Conservation (phyloP, 2,888 invertebrate genomes). For the Drymonia ruficornis region DNA sequence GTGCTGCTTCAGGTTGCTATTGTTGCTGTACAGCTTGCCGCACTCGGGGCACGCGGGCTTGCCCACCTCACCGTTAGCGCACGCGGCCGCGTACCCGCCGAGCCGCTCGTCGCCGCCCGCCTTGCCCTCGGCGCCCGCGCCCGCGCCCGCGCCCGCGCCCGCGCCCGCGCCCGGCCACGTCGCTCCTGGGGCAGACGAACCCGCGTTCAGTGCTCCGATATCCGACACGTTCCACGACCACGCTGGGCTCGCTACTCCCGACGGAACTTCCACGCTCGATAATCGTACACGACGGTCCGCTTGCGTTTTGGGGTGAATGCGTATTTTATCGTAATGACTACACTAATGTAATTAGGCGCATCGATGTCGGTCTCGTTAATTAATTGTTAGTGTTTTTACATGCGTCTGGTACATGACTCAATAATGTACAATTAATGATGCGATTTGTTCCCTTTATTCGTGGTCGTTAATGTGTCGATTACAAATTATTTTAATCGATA, state of each 20-base stretch:
- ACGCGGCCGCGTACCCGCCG: slow-evolving; percentile 46
- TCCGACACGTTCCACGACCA: slow-evolving; percentile 26
- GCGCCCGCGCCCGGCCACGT: slow-evolving; percentile 46
- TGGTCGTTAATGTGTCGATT: slow-evolving; percentile 54
- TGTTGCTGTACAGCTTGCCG: slow-evolving; percentile 88
- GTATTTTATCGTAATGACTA: slow-evolving; percentile 45
- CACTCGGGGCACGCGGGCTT: slow-evolving; percentile 88
- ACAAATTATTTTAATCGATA: slow-evolving; percentile 50
- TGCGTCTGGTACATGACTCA: slow-evolving; percentile 66
- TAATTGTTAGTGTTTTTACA: slow-evolving; percentile 74
- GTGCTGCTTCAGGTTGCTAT: slow-evolving; percentile 89
- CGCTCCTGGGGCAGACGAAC: slow-evolving; percentile 81
- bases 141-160: slow-evolving; percentile 50
- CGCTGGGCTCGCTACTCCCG: slow-evolving; percentile 16
- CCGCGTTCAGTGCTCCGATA: slow-evolving; percentile 66
- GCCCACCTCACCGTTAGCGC: slow-evolving; percentile 67
- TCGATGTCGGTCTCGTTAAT: slow-evolving; percentile 65
- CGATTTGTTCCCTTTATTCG: slow-evolving; percentile 50
- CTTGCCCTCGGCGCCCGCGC: slow-evolving; percentile 55
- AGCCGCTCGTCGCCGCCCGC: slow-evolving; percentile 39
- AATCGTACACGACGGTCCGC: neutral
- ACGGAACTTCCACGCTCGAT: slow-evolving; percentile 40
- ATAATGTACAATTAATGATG: slow-evolving; percentile 74
- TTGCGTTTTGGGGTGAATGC: slow-evolving; percentile 30
- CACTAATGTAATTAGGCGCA: slow-evolving; percentile 56